These are phyloP conservation scores for Scaptomyza hsui DNA, from an alignment of 1,140 invertebrate species.

Conservation along the genomic window DNA sequence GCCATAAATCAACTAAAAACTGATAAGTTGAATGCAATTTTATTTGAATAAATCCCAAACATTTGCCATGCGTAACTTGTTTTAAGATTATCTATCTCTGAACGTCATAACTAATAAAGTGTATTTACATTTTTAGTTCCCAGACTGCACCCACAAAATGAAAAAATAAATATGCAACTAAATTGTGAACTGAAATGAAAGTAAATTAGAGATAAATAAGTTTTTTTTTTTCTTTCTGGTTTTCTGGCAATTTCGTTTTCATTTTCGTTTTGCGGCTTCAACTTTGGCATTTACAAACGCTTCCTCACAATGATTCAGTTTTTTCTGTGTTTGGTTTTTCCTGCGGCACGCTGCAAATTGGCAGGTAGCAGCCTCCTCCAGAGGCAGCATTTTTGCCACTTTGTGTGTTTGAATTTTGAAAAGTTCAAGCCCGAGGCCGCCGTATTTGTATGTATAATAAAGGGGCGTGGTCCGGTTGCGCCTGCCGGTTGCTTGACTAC, in stretches of 20 bases:
- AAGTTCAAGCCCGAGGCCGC: constrained; percentile 61
- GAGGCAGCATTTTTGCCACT: not conserved
- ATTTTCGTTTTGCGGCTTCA: constrained; percentile 36
- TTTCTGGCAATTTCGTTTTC: constrained; percentile 10
- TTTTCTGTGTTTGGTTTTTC: constrained; percentile 21
- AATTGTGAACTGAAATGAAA: constrained; percentile 1
- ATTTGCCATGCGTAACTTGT: constrained; percentile 10
- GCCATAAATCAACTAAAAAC: constrained; percentile 18
- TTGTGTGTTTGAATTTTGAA: constrained; percentile 35
- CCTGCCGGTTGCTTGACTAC: not conserved
- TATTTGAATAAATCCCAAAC: constrained; percentile 36
- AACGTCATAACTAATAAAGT: constrained; percentile 15
- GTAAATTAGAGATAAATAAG: constrained; percentile 17
- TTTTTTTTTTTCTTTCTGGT: constrained; percentile 7
- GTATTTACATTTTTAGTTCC: not conserved
- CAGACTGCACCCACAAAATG: constrained; percentile 34
- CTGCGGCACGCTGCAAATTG: constrained; percentile 42
- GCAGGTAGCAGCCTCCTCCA: constrained; percentile 30
- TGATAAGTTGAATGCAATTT: constrained; percentile 57
- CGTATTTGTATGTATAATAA: constrained; percentile 21
- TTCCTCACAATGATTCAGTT: constrained; percentile 67
- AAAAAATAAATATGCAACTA: not conserved
- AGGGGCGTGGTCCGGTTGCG: constrained; percentile 51
- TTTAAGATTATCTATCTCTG: not conserved
- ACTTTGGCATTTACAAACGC: constrained; percentile 68